Evolutionary conservation across 2,113 vertebrate species (phyloP).

Genomic region (Xenus cinereus): DNA sequence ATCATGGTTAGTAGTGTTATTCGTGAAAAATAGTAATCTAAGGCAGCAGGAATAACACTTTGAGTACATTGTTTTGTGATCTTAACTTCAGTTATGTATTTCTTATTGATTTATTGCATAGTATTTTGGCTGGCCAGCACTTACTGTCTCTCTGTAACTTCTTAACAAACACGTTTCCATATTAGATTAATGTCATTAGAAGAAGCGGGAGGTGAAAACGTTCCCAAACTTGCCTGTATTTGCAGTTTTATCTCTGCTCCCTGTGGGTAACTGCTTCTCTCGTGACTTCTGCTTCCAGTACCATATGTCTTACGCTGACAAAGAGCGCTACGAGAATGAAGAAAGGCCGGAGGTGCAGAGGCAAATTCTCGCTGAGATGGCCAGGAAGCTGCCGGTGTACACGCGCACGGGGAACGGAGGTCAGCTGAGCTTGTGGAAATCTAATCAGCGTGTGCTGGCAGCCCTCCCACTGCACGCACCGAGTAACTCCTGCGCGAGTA

Average conservation of each 20-base stretch:
- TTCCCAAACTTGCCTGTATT: neutral
- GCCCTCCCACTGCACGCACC: rapidly evolving
- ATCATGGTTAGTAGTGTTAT: neutral
- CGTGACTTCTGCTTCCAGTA: slow-evolving; percentile 77
- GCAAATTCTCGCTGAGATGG: slow-evolving; percentile 90
- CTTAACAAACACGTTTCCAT: neutral
- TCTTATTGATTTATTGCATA: neutral
- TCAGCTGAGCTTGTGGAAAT: slow-evolving; percentile 23
- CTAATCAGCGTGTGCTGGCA: rapidly evolving
- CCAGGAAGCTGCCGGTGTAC: slow-evolving; percentile 89
- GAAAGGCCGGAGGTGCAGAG: slow-evolving; percentile 92
- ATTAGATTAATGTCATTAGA: neutral
- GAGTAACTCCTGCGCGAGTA: neutral
- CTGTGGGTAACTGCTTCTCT: neutral
- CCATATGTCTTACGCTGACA: slow-evolving; percentile 90
- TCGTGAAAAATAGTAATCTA: neutral
- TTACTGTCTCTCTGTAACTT: neutral
- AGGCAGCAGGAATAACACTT: neutral
- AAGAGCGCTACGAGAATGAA: slow-evolving; percentile 91
- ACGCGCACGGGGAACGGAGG: slow-evolving; percentile 90
- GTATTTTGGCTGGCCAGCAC: neutral
- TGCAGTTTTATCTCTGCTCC: rapidly evolving
- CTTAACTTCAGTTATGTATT: neutral
- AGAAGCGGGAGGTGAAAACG: neutral
- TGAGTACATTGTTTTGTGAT: neutral